Percentiles rank a stretch among this genome's conserved stretches.
phyloP scores from a whole-genome alignment of 2,113 vertebrate genomes.

The Osmerus mordax region DNA sequence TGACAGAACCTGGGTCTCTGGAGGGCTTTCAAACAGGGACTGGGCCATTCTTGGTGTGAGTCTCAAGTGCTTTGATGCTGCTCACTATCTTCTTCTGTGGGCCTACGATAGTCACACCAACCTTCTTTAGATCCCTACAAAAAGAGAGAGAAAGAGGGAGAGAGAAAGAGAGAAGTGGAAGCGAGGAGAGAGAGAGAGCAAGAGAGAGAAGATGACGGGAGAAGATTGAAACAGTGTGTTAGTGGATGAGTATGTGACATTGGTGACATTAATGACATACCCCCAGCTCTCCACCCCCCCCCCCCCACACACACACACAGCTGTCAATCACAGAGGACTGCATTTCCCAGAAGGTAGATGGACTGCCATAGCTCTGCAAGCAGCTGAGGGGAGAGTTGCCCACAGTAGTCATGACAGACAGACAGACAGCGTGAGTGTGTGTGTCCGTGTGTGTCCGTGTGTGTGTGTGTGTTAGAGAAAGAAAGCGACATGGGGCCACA shows the following conservation, averaged over 20 bases:
- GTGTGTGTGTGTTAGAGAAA: no score
- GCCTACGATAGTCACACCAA: constrained; percentile 89
- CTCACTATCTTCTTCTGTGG: constrained; percentile 95
- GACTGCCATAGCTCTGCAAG: constrained; percentile 21
- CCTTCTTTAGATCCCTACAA: constrained; percentile 90
- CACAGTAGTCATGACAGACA: constrained; percentile 34
- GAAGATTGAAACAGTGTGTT: constrained; percentile 26
- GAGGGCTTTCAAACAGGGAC: constrained; percentile 84
- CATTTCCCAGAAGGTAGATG: constrained; percentile 55
- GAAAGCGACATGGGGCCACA: neutral
- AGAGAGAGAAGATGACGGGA: constrained; percentile 22
- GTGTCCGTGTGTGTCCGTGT: neutral
- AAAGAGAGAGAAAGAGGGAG: constrained; percentile 1
- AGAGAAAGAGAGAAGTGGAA: constrained; percentile 14
- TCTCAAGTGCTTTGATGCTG: constrained; percentile 94
- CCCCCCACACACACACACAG: constrained; percentile 13
- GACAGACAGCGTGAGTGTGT: constrained; percentile 17
- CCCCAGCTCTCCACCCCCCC: constrained; percentile 38
- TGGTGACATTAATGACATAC: constrained; percentile 46
- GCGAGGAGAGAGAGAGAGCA: constrained; percentile 19
- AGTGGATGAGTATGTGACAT: constrained; percentile 42
- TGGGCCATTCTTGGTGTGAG: constrained; percentile 87
- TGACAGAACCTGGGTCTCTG: constrained; percentile 25
- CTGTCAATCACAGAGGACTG: constrained; percentile 53
- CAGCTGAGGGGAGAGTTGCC: constrained; percentile 7